phyloP scores from a whole-genome alignment of 2,113 vertebrate genomes.

The human (Homo sapiens) region GRCh38 chr6:9771001-9771500 shows the following conservation, averaged over 20 bases:
- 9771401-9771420: not conserved
- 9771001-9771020: not conserved
- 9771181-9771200: not conserved
- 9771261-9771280: not conserved
- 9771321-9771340: conserved; percentile 20
- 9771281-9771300: not conserved
- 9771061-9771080: not conserved
- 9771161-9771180: not conserved
- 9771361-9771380: not conserved
- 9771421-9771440: not conserved
- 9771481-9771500: not conserved
- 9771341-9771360: not conserved
- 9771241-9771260: not conserved
- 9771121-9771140: not conserved
- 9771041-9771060: not conserved
- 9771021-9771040: not conserved
- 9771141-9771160: not conserved
- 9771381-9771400: not conserved
- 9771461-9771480: not conserved
- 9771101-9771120: not conserved
- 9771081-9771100: not conserved
- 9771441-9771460: not conserved
- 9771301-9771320: not conserved
- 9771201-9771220: not conserved
- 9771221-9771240: not conserved